Conservation (phyloP, 2,888 invertebrate genomes). For the Rhynchonema sp. region DNA sequence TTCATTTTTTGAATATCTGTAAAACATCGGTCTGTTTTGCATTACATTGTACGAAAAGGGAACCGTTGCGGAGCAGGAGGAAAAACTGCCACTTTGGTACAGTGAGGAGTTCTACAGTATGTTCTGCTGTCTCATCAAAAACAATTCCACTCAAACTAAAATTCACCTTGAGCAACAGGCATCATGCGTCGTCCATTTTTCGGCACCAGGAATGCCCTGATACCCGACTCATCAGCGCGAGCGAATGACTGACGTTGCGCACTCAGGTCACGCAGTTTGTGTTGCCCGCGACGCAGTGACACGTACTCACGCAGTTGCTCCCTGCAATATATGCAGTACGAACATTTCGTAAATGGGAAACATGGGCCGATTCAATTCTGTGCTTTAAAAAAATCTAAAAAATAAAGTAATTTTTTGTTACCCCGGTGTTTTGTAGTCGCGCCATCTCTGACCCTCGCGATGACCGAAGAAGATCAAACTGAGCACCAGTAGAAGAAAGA, state of each 20-base stretch:
- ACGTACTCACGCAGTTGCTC: conserved; percentile 24
- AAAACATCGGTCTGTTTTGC: no score
- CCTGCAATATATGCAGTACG: conserved; percentile 10
- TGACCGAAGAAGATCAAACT: conserved; percentile 24
- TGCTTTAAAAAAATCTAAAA: neutral
- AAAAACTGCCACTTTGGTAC: no score
- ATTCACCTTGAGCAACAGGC: neutral
- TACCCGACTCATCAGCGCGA: neutral
- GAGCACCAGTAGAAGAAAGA: conserved; percentile 19
- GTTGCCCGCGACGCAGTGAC: conserved; percentile 21
- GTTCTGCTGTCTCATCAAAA: no score
- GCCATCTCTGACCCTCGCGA: conserved; percentile 26
- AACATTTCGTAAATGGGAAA: neutral
- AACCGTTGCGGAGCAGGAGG: no score
- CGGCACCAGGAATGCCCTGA: neutral
- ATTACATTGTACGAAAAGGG: no score
- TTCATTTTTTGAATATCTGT: neutral
- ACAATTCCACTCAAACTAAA: no score
- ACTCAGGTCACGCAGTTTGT: conserved; percentile 22
- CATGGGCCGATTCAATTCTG: no score
- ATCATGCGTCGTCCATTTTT: neutral
- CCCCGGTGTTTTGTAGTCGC: conserved; percentile 27
- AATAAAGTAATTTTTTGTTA: conserved; percentile 8
- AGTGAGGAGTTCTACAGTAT: no score
- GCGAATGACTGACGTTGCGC: conserved; percentile 21